These are phyloP conservation scores for Anticlea derivata DNA, from an alignment of 2,888 invertebrate genomes.

Conservation along the genomic window DNA sequence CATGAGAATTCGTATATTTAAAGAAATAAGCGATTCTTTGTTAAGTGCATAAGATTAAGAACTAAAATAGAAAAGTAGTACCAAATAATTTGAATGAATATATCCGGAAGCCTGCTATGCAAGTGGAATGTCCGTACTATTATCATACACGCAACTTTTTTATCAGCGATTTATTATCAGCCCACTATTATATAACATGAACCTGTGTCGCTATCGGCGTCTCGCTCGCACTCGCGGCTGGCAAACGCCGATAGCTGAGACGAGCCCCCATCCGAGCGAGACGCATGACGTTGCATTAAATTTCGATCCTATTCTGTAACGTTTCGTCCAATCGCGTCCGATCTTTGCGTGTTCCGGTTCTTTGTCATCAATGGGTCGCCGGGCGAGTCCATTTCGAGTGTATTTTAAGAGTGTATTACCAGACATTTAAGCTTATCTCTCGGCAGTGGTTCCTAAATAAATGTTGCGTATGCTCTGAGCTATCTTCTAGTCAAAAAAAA, in stretches of 20 bases:
- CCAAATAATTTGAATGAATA: not conserved
- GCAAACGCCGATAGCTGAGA: slow-evolving; percentile 27
- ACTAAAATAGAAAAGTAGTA: no score
- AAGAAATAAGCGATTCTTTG: no score
- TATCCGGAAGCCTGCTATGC: not conserved
- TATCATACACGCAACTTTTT: slow-evolving; percentile 67
- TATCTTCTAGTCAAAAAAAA: slow-evolving; percentile 19
- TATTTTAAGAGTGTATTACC: slow-evolving; percentile 61
- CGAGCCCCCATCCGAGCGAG: slow-evolving; percentile 53
- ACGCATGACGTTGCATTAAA: slow-evolving; percentile 69
- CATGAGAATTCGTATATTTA: no score
- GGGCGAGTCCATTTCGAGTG: slow-evolving; percentile 84
- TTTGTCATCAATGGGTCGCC: slow-evolving; percentile 89
- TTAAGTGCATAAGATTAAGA: no score
- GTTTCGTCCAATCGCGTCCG: slow-evolving; percentile 85
- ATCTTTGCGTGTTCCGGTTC: slow-evolving; percentile 86
- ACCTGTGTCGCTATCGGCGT: slow-evolving; percentile 52
- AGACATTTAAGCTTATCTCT: slow-evolving; percentile 54
- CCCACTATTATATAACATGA: slow-evolving; percentile 73
- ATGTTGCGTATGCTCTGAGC: not conserved
- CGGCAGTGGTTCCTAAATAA: slow-evolving; percentile 20
- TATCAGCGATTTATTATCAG: slow-evolving; percentile 81
- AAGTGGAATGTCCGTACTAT: slow-evolving; percentile 49
- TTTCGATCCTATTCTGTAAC: slow-evolving; percentile 80
- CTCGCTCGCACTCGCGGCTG: slow-evolving; percentile 53